Evolutionary conservation across 2,113 vertebrate species (phyloP).

Genomic region (Pao palembangensis): DNA sequence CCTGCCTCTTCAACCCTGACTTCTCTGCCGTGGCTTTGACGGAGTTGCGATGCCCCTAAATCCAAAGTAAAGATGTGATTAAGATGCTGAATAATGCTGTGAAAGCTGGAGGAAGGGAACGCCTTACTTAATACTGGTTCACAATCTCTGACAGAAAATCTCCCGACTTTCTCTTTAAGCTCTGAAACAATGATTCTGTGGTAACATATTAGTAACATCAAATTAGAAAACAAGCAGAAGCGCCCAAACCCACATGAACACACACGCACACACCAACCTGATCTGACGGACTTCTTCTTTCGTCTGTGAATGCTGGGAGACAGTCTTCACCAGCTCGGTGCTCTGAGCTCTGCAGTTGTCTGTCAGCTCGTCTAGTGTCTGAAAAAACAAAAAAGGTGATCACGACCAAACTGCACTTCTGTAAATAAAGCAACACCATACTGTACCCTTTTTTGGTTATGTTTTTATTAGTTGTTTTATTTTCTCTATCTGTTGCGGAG

Average conservation of each 20-base stretch:
- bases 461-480: background rate
- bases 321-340: slow-evolving; percentile 62
- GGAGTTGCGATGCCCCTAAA: slow-evolving; percentile 28
- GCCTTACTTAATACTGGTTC: slow-evolving; percentile 34
- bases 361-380: slow-evolving; percentile 75
- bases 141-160: slow-evolving; percentile 50
- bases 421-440: too few relatives aligned
- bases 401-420: too few relatives aligned
- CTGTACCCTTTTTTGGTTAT: background rate
- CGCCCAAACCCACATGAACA: background rate
- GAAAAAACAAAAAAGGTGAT: slow-evolving; percentile 13
- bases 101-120: background rate
- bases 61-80: background rate
- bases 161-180: slow-evolving; percentile 74
- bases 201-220: slow-evolving; percentile 5
- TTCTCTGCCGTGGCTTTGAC: slow-evolving; percentile 18
- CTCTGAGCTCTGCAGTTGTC: slow-evolving; percentile 68
- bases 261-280: slow-evolving; percentile 45
- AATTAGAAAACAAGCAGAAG: background rate
- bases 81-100: background rate
- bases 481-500: too few relatives aligned
- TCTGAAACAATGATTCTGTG: slow-evolving; percentile 66
- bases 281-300: slow-evolving; percentile 65
- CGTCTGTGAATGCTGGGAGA: slow-evolving; percentile 63
- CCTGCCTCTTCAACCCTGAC: slow-evolving; percentile 39